These are phyloP conservation scores for Pterostichus madidus DNA, from an alignment of 2,888 invertebrate genomes.

Conservation along the genomic window DNA sequence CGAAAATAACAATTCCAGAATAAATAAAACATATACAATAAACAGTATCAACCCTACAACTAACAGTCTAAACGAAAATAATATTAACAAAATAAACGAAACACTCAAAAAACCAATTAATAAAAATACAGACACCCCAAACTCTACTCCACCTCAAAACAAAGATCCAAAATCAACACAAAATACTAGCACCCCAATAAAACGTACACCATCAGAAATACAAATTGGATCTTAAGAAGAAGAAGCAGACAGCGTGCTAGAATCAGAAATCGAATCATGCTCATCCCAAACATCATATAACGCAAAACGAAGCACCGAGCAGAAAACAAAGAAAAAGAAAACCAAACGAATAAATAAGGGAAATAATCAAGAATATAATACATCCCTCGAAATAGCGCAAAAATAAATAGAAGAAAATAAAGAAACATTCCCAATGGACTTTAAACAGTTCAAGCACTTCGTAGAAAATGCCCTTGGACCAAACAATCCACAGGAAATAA, in stretches of 20 bases:
- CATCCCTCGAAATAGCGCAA: background rate
- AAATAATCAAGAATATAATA: background rate
- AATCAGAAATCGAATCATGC: background rate
- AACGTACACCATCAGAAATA: background rate
- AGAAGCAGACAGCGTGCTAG: background rate
- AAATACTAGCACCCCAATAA: background rate
- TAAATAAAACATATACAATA: background rate
- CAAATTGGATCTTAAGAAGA: background rate
- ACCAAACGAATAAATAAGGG: background rate
- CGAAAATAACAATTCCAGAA: background rate
- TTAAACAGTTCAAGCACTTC: constrained; percentile 2
- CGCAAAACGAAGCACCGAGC: background rate
- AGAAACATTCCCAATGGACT: constrained; percentile 6
- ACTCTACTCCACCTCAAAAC: background rate
- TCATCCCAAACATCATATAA: background rate
- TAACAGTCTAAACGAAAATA: background rate
- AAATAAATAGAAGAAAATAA: constrained; percentile 5
- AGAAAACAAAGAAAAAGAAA: background rate
- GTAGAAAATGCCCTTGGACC: background rate
- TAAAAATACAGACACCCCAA: background rate
- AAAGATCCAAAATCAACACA: background rate
- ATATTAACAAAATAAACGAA: background rate
- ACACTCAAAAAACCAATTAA: background rate
- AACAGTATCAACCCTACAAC: background rate
- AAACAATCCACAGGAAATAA: constrained; percentile 3